Conservation (phyloP, 2,113 vertebrate species). For the Mugil cephalus region DNA sequence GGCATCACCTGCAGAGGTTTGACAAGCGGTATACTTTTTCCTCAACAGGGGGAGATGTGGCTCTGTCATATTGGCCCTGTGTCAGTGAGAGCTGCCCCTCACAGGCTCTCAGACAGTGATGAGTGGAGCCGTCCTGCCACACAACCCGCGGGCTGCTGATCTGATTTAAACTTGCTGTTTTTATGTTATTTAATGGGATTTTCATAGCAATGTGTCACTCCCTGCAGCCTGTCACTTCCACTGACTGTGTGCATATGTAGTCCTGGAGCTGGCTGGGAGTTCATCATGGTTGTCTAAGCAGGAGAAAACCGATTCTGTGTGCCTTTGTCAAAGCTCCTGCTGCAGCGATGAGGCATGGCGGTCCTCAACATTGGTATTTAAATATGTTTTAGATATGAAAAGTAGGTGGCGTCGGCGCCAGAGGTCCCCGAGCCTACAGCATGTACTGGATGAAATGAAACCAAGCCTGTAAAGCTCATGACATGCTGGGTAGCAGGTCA, state of each 20-base stretch:
- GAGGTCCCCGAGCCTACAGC: not conserved
- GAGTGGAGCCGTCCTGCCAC: constrained; percentile 32
- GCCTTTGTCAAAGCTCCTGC: not conserved
- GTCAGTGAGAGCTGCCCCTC: constrained; percentile 9
- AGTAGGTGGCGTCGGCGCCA: not conserved
- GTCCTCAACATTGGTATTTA: not conserved
- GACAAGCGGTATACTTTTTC: constrained; percentile 53
- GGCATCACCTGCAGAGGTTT: constrained; percentile 20
- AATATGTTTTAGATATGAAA: not conserved
- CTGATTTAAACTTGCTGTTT: constrained; percentile 58
- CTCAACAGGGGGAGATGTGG: constrained; percentile 79
- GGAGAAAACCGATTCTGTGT: constrained; percentile 19
- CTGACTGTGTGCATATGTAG: constrained; percentile 30
- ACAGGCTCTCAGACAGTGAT: constrained; percentile 27
- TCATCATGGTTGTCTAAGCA: constrained; percentile 59
- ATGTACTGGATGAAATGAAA: not conserved
- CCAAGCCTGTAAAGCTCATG: not conserved
- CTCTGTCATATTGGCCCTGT: constrained; percentile 36
- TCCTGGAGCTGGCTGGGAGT: constrained; percentile 32
- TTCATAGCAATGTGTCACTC: constrained; percentile 50
- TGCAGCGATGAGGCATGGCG: not conserved
- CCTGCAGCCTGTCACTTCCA: constrained; percentile 45
- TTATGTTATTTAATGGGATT: constrained; percentile 68
- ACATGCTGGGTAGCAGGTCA: constrained; percentile 6
- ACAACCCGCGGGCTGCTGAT: constrained; percentile 47